Evolutionary conservation across 1,140 invertebrate species (phyloP).

Genomic region (Scaptomyza montana): DNA sequence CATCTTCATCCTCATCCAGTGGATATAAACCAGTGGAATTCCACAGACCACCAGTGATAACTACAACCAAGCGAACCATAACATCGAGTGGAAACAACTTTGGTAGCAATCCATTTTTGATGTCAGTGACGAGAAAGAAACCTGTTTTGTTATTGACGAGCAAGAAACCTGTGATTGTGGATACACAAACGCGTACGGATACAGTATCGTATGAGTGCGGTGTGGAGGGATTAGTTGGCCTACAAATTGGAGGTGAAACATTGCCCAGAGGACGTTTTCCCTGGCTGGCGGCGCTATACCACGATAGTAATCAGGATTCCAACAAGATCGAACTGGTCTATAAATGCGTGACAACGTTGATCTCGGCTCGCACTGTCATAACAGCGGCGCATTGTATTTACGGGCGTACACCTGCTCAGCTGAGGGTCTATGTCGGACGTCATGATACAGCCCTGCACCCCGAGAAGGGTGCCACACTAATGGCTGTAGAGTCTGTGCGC

Average conservation of each 20-base stretch:
- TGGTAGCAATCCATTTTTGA: constrained; percentile 46
- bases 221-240: constrained; percentile 45
- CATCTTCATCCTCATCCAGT: background rate
- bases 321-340: constrained; percentile 38
- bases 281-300: constrained; percentile 88
- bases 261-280: constrained; percentile 87
- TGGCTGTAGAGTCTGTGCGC: constrained; percentile 40
- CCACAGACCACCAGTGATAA: too few relatives aligned
- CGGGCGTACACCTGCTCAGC: constrained; percentile 13
- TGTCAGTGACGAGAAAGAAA: background rate
- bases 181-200: background rate
- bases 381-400: constrained; percentile 74
- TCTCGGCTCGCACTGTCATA: constrained; percentile 60
- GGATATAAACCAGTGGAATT: too few relatives aligned
- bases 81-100: background rate
- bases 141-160: background rate
- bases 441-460: constrained; percentile 61
- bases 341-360: constrained; percentile 60
- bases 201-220: constrained; percentile 40
- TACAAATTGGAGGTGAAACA: constrained; percentile 85
- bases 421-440: constrained; percentile 64
- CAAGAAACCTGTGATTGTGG: background rate
- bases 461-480: constrained; percentile 42
- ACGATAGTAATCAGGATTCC: constrained; percentile 37
- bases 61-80: too few relatives aligned